Conservation (phyloP, 2,797 vertebrate genomes). For the Sebastes hubbsi region DNA sequence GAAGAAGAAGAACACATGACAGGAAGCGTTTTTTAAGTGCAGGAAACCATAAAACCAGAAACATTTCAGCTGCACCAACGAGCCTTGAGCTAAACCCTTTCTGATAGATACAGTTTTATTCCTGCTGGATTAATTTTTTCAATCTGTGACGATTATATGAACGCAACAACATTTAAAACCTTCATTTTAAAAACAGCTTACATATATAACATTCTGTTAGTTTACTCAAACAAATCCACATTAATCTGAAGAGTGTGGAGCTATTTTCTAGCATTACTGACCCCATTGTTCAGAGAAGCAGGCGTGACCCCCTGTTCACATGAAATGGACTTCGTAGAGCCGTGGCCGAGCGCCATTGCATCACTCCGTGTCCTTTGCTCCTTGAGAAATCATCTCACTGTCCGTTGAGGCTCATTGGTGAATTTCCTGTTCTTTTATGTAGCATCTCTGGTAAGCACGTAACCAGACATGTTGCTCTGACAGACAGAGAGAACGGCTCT, state of each 20-base stretch:
- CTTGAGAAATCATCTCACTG: constrained; percentile 39
- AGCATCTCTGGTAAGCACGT: not conserved
- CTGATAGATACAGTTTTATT: not conserved
- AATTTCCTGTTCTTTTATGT: not conserved
- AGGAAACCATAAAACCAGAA: no score
- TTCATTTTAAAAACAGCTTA: no score
- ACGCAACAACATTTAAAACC: not conserved
- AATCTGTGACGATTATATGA: not conserved
- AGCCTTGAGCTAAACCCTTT: no score
- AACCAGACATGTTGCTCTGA: constrained; percentile 21
- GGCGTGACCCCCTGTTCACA: constrained; percentile 36
- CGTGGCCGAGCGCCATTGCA: constrained; percentile 69
- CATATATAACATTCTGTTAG: not conserved
- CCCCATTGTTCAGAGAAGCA: constrained; percentile 32
- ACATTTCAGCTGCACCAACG: no score
- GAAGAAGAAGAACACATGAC: no score
- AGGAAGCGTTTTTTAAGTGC: no score
- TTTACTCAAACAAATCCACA: not conserved
- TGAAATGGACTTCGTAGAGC: constrained; percentile 51
- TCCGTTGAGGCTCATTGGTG: not conserved
- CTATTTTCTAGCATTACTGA: constrained; percentile 31
- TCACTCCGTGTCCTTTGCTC: constrained; percentile 25
- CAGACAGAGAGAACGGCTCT: not conserved
- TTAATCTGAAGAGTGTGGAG: not conserved
- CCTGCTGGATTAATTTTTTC: not conserved